Conservation (phyloP, 2,113 vertebrate species). For the Ardeotis arabs region DNA sequence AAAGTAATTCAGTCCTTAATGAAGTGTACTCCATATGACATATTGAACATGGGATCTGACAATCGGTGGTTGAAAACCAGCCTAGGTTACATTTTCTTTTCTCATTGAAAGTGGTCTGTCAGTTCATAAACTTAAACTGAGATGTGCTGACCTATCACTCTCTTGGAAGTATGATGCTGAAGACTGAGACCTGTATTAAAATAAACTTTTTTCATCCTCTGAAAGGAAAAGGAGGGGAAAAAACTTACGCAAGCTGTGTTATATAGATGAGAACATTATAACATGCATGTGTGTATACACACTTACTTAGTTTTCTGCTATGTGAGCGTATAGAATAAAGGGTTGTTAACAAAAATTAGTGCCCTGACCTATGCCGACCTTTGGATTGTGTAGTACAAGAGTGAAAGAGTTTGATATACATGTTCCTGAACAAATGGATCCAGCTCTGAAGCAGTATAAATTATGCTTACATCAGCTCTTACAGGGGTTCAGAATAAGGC, state of each 20-base stretch:
- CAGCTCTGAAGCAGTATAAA: not conserved
- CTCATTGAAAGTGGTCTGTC: conserved; percentile 61
- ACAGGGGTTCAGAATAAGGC: not conserved
- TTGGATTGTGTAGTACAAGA: not conserved
- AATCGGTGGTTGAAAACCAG: conserved; percentile 60
- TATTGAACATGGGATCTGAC: conserved; percentile 68
- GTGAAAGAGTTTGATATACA: not conserved
- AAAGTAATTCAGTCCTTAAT: conserved; percentile 74
- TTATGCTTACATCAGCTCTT: not conserved
- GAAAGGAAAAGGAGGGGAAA: not conserved
- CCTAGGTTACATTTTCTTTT: conserved; percentile 67
- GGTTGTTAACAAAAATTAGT: not conserved
- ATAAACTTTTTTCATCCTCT: not conserved
- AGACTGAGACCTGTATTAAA: not conserved
- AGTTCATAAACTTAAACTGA: conserved; percentile 68
- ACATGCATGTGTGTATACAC: not conserved
- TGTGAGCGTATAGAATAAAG: not conserved
- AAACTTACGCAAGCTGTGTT: not conserved
- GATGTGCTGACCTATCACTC: conserved; percentile 1
- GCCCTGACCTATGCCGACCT: not conserved
- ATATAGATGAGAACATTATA: not conserved
- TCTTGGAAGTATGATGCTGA: conserved; percentile 4
- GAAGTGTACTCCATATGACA: conserved; percentile 69
- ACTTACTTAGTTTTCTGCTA: not conserved
- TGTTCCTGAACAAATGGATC: not conserved